These are phyloP conservation scores for Carollia perspicillata DNA, from an alignment of 2,113 vertebrate genomes.

Conservation along the genomic window DNA sequence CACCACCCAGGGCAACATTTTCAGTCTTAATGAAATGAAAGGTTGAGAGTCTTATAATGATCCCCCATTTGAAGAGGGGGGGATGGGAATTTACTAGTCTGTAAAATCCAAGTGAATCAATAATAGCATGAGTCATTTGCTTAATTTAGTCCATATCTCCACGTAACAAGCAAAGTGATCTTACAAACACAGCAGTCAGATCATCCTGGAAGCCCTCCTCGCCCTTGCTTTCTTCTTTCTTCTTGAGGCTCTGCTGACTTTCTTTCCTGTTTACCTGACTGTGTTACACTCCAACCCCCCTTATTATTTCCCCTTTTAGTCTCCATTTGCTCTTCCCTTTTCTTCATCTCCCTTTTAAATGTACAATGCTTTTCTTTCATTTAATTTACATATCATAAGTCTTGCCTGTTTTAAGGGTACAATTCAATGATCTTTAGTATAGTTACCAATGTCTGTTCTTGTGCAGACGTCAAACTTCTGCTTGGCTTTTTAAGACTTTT, in stretches of 20 bases:
- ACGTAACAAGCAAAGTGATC: neutral
- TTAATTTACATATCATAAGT: neutral
- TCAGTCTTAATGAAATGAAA: neutral
- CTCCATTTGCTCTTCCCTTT: neutral
- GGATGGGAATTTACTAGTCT: neutral
- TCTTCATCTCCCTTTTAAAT: neutral
- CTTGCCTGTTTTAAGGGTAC: neutral
- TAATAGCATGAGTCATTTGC: neutral
- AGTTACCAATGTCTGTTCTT: neutral
- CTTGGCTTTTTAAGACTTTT: neutral
- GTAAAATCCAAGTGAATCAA: neutral
- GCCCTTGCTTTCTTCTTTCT: neutral
- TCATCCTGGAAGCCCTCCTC: neutral
- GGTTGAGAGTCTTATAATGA: neutral
- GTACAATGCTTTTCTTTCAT: neutral
- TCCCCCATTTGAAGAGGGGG: rapidly evolving
- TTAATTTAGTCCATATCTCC: neutral
- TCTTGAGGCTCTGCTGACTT: neutral
- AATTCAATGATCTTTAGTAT: neutral
- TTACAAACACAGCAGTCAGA: neutral
- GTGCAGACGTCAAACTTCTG: neutral
- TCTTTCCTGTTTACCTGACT: neutral
- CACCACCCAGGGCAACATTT: neutral
- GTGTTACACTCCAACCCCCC: neutral
- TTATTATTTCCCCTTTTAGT: neutral